phyloP scores from a whole-genome alignment of 2,888 invertebrate species.

The Rotaria sp. region DNA sequence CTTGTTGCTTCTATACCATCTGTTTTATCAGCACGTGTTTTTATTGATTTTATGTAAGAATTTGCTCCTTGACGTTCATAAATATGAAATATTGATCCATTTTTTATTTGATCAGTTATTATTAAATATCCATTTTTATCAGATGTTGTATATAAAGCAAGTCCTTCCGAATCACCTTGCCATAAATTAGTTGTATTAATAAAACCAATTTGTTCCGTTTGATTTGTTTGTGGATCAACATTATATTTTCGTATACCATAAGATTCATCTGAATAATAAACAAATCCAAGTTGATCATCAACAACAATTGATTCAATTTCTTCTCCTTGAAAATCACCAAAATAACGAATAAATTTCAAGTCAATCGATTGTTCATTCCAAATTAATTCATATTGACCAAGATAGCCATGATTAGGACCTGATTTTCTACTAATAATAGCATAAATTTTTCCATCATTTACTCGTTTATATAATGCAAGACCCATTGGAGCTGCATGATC shows the following conservation, averaged over 20 bases:
- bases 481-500: background rate
- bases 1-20: constrained; percentile 10
- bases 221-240: background rate
- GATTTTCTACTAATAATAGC: constrained; percentile 10
- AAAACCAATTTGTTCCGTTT: background rate
- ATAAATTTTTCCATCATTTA: background rate
- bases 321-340: background rate
- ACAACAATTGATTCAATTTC: constrained; percentile 26
- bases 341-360: constrained; percentile 18
- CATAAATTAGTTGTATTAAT: constrained; percentile 20
- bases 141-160: background rate
- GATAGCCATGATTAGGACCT: background rate
- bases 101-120: background rate
- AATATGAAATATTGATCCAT: background rate
- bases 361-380: background rate
- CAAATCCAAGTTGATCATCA: constrained; percentile 3
- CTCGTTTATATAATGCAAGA: background rate
- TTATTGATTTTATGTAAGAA: background rate
- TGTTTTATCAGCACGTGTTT: background rate
- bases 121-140: background rate
- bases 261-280: constrained; percentile 13
- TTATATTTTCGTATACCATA: constrained; percentile 9
- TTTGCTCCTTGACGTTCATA: background rate
- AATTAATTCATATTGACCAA: constrained; percentile 16
- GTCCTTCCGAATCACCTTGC: constrained; percentile 20